Conservation (phyloP, 2,797 vertebrate genomes). For the Odontamblyopus lacepedii region DNA sequence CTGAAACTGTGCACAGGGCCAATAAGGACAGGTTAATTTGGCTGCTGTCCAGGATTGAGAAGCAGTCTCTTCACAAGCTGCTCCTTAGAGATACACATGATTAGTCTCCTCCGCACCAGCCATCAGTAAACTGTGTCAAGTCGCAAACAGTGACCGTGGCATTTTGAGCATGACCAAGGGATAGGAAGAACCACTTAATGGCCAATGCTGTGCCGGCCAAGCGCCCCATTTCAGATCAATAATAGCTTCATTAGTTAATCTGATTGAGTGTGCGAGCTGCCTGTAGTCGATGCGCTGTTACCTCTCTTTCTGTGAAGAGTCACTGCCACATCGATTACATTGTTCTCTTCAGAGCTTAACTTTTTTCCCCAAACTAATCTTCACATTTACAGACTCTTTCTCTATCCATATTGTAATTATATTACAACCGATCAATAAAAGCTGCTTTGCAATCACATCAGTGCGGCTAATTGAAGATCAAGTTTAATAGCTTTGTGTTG, state of each 20-base stretch:
- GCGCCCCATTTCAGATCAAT: conserved; percentile 64
- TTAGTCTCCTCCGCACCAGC: conserved; percentile 49
- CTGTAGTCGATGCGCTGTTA: conserved; percentile 66
- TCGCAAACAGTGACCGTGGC: conserved; percentile 70
- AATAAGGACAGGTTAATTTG: conserved; percentile 44
- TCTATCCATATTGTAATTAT: conserved; percentile 48
- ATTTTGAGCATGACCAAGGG: conserved; percentile 64
- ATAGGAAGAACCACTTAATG: conserved; percentile 72
- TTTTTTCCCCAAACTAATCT: conserved; percentile 59
- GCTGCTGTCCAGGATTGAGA: conserved; percentile 40
- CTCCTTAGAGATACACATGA: conserved; percentile 51
- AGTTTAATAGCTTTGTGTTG: conserved; percentile 16
- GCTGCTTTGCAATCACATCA: conserved; percentile 32
- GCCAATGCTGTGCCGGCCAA: conserved; percentile 58
- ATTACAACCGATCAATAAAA: conserved; percentile 49
- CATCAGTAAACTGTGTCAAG: conserved; percentile 63
- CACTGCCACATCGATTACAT: conserved; percentile 68
- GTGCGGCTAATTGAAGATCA: conserved; percentile 37
- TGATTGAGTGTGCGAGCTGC: conserved; percentile 71
- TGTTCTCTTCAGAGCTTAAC: conserved; percentile 64
- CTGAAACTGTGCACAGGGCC: conserved; percentile 12
- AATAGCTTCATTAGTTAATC: conserved; percentile 82
- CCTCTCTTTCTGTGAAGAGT: conserved; percentile 67
- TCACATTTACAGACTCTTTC: conserved; percentile 60
- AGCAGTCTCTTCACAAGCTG: conserved; percentile 29